phyloP scores from a whole-genome alignment of 2,797 vertebrate genomes.

The Chrosomus eos region DNA sequence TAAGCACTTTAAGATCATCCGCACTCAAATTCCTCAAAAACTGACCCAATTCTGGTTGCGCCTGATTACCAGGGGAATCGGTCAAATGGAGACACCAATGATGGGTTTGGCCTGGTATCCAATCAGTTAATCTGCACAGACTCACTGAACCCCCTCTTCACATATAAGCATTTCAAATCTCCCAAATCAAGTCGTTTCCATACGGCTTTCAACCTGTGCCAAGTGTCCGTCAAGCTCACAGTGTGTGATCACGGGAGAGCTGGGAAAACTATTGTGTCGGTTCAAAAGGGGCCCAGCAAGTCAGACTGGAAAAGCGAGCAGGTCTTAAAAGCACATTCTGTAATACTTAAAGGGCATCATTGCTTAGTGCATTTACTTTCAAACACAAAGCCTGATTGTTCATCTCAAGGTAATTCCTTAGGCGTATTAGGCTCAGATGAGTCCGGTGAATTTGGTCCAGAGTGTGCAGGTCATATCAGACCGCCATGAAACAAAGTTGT shows the following conservation, averaged over 20 bases:
- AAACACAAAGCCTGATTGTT: slow-evolving; percentile 10
- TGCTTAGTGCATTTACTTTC: not conserved
- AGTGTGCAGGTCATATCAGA: not conserved
- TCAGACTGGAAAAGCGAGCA: slow-evolving; percentile 17
- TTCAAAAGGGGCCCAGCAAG: slow-evolving; percentile 26
- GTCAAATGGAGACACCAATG: not conserved
- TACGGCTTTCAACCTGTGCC: slow-evolving; percentile 45
- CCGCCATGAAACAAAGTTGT: not conserved
- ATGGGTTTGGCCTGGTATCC: slow-evolving; percentile 21
- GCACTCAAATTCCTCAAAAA: slow-evolving; percentile 36
- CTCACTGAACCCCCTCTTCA: slow-evolving; percentile 7
- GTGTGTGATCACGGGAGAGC: slow-evolving; percentile 39
- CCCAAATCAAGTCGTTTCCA: slow-evolving; percentile 35
- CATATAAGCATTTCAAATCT: slow-evolving; percentile 34
- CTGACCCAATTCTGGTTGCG: not conserved
- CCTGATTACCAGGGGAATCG: not conserved
- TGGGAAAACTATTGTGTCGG: slow-evolving; percentile 37
- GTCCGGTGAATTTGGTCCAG: not conserved
- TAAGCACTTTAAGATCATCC: slow-evolving; percentile 19
- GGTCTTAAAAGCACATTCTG: slow-evolving; percentile 19
- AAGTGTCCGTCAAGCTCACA: slow-evolving; percentile 49
- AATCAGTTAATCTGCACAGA: slow-evolving; percentile 38
- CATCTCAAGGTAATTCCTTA: not conserved
- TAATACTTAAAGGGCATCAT: not conserved
- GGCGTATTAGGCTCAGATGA: not conserved